Base-by-base conservation (phyloP, 1,140 invertebrate species). In the Oreohelix idahoensis region DNA sequence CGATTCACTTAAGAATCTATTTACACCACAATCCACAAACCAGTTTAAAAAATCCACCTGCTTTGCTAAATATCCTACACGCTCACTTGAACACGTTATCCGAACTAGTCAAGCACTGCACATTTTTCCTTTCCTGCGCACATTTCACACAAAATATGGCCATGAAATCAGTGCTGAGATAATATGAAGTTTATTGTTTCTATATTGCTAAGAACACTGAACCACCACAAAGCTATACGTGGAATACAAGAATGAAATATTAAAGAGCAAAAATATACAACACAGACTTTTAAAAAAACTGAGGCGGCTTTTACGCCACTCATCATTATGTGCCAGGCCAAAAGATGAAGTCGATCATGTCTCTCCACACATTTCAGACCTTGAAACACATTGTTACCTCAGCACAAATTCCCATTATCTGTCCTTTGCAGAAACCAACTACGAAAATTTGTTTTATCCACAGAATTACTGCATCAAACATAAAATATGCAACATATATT, bases 131-230 rank as follows among this genome's bases (percentile, higher is more conserved):
- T 23, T 58, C 53, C 53, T 15, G 53, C 2, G 23, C 53, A 58
- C 53, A 23, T 58, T n/a, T n/a, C 53, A 58, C 53, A 58, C 53
- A 58, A 58, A 58, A 15, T 5, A 58, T n/a, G 53, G 53, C 23
- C 53, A 58, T 20, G 53, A 58, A 58, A 58, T 23, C 53, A 58
- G 26, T 23, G 4, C 20, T 58, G 10, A 23, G 20, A 23, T 23
- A 58, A 58, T 58, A 58, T 29, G 29, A 66, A 66, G 63, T 66
- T 66, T 66, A 66, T 66, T 66, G n/a, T 32, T 66, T 58, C 5
- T 58, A 58, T 23, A 66, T 1, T 11, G 17, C 29, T 66, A 32
- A 35, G 17, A 66, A 66, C 63, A 66, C 63, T 8, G n/a, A 66
- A 66, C 63, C 63, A 32, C 63, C 63, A 66, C 63, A 66, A 32